phyloP scores from a whole-genome alignment of 2,113 vertebrate genomes.

The Megaleporinus macrocephalus region DNA sequence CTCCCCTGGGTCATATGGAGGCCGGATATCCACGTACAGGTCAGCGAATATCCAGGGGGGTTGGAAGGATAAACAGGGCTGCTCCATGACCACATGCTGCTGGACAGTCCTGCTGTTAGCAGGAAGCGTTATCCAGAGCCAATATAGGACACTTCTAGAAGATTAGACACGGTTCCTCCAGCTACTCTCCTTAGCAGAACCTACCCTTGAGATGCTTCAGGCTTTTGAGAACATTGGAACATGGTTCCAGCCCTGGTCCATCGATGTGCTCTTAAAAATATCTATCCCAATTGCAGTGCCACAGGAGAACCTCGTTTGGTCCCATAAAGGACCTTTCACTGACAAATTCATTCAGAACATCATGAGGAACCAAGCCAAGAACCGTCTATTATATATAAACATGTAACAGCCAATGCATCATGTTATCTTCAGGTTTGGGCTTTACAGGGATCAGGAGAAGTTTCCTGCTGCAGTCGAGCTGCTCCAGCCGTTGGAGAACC shows the following conservation, averaged over 20 bases:
- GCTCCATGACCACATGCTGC: constrained; percentile 90
- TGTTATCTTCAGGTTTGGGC: constrained; percentile 64
- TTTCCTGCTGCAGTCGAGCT: constrained; percentile 25
- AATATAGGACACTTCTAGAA: constrained; percentile 37
- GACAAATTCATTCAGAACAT: too few relatives aligned
- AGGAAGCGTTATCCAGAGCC: constrained; percentile 80
- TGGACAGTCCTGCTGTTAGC: constrained; percentile 80
- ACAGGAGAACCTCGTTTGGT: too few relatives aligned
- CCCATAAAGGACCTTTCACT: too few relatives aligned
- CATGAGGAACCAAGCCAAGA: neutral
- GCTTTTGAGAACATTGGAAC: too few relatives aligned
- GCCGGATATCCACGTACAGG: constrained; percentile 95
- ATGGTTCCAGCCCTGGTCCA: too few relatives aligned
- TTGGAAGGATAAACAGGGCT: constrained; percentile 86
- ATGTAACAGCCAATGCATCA: constrained; percentile 14
- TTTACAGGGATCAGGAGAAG: constrained; percentile 56
- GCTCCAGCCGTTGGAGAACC: too few relatives aligned
- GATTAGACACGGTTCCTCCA: neutral
- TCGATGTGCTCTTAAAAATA: too few relatives aligned
- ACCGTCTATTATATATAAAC: neutral
- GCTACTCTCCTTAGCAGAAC: too few relatives aligned
- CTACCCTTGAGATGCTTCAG: too few relatives aligned
- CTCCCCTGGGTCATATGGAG: constrained; percentile 94
- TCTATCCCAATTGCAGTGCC: too few relatives aligned
- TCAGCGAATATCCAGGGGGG: constrained; percentile 84